Evolutionary conservation across 2,888 invertebrate genomes (phyloP).

Genomic region (Trilocha varians): DNA sequence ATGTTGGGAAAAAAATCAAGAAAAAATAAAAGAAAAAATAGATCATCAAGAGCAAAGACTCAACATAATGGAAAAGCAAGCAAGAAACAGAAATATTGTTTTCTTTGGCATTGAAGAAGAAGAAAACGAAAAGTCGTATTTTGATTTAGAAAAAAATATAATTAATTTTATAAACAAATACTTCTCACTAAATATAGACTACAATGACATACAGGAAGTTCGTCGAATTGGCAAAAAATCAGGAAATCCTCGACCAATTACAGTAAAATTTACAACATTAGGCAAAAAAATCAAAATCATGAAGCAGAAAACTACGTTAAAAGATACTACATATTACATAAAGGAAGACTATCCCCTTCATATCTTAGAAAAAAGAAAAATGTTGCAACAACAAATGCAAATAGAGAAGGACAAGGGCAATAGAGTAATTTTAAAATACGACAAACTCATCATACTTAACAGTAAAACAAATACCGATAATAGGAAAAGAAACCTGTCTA

Average conservation of each 20-base stretch:
- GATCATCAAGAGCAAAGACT: constrained; percentile 14
- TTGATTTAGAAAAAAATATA: constrained; percentile 8
- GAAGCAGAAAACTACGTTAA: constrained; percentile 5
- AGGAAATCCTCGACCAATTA: constrained; percentile 9
- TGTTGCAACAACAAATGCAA: constrained; percentile 1
- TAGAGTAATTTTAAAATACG: neutral
- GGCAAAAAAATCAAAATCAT: constrained; percentile 11
- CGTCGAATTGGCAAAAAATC: constrained; percentile 13
- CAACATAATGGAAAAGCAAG: constrained; percentile 12
- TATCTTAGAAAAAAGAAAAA: constrained; percentile 12
- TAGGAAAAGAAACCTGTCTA: no score
- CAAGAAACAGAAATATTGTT: constrained; percentile 11
- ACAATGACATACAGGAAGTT: constrained; percentile 7
- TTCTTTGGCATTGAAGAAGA: constrained; percentile 13
- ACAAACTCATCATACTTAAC: constrained; percentile 6
- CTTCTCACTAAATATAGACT: constrained; percentile 6
- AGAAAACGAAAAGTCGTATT: constrained; percentile 12
- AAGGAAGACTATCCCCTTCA: constrained; percentile 13
- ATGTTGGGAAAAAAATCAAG: constrained; percentile 9
- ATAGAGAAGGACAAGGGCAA: constrained; percentile 2
- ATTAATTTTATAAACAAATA: constrained; percentile 8
- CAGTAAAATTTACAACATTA: constrained; percentile 6
- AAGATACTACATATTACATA: constrained; percentile 9
- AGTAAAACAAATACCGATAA: no score
- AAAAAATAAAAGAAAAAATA: constrained; percentile 7